phyloP scores from a whole-genome alignment of 2,797 vertebrate species.

The Arctocebus calabarensis region DNA sequence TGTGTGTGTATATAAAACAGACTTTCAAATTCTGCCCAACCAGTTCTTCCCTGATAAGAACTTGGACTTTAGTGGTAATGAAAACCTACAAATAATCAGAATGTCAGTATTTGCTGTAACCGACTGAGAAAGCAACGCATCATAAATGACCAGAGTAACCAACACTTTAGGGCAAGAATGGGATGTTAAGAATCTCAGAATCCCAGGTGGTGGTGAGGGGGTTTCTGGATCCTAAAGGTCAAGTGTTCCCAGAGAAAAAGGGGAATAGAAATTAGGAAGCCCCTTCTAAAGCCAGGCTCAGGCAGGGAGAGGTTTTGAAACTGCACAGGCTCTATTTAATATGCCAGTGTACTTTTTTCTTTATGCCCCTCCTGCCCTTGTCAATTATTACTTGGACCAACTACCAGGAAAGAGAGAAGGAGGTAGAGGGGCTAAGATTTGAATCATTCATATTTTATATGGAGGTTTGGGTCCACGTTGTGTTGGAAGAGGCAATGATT shows the following conservation, averaged over 20 bases:
- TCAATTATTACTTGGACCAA: neutral
- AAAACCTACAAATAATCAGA: neutral
- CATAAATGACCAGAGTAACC: neutral
- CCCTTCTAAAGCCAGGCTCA: neutral
- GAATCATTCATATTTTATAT: neutral
- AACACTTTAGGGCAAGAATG: neutral
- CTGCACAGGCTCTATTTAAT: neutral
- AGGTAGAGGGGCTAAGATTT: too few relatives aligned
- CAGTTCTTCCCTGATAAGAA: neutral
- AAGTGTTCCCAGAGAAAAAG: constrained; percentile 50
- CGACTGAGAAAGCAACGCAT: neutral
- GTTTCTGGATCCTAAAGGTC: constrained; percentile 30
- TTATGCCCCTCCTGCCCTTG: neutral
- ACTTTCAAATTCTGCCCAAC: constrained; percentile 10
- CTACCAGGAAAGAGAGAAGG: neutral
- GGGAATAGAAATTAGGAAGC: constrained; percentile 20
- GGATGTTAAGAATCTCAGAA: neutral
- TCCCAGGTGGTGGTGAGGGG: neutral
- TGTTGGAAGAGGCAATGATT: neutral
- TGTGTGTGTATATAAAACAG: neutral
- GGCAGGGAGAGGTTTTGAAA: neutral
- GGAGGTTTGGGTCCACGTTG: neutral
- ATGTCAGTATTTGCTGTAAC: neutral
- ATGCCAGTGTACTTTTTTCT: neutral
- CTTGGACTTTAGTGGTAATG: neutral